Percentiles rank a stretch among this genome's conserved stretches.
Conservation (phyloP, 2,888 invertebrate genomes). For the Phortica okadai region DNA sequence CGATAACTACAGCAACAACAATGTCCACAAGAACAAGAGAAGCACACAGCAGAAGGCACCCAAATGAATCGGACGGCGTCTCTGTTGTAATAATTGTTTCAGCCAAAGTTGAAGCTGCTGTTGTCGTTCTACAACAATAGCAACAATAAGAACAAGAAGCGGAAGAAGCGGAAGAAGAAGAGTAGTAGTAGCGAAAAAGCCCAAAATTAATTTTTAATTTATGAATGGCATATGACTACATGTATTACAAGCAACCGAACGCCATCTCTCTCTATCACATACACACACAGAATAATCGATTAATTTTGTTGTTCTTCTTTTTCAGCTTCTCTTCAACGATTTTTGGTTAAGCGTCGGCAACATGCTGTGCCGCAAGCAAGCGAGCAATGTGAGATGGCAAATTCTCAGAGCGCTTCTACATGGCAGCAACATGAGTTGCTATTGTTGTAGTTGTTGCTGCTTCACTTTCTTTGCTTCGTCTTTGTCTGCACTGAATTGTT, state of each 20-base stretch:
- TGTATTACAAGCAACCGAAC: slow-evolving; percentile 16
- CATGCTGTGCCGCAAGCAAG: not conserved
- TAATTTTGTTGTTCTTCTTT: slow-evolving; percentile 5
- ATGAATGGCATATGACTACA: slow-evolving; percentile 31
- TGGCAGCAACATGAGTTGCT: not conserved
- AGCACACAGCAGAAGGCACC: not conserved
- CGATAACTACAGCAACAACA: slow-evolving; percentile 23
- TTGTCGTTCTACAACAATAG: not conserved
- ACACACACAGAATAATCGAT: not conserved
- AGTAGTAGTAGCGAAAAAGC: not conserved
- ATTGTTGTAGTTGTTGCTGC: not conserved
- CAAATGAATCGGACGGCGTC: not conserved
- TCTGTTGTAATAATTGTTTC: slow-evolving; percentile 26
- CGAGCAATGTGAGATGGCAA: not conserved
- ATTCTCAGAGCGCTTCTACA: not conserved
- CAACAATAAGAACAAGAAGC: not conserved
- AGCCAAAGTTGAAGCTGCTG: not conserved
- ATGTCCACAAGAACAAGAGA: slow-evolving; percentile 33
- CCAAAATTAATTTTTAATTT: slow-evolving; percentile 31
- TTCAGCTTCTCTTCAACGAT: not conserved
- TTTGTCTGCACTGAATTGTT: not conserved
- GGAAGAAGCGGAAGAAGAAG: not conserved
- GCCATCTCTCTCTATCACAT: not conserved
- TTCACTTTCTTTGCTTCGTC: not conserved
- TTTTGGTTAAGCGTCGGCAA: slow-evolving; percentile 3